These are phyloP conservation scores for Orchestia grillus DNA, from an alignment of 1,140 invertebrate species.

Conservation along the genomic window DNA sequence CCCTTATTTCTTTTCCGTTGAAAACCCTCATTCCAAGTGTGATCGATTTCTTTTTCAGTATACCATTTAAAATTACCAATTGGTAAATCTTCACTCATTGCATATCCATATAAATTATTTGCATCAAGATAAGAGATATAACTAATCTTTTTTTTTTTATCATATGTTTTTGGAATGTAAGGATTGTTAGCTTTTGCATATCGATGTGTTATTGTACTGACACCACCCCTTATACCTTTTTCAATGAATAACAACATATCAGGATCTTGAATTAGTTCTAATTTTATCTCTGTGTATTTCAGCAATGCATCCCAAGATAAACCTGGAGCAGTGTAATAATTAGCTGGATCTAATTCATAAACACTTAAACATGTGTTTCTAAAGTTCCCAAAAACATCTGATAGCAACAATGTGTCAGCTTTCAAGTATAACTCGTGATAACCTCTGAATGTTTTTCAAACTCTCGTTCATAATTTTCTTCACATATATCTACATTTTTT, in stretches of 20 bases:
- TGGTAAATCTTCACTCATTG: neutral
- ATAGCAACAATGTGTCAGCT: neutral
- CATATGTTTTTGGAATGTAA: neutral
- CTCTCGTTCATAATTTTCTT: too few relatives aligned
- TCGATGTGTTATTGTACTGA: neutral
- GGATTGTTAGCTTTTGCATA: slow-evolving; percentile 4
- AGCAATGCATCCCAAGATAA: too few relatives aligned
- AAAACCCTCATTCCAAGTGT: too few relatives aligned
- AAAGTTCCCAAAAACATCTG: neutral
- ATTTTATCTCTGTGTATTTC: neutral
- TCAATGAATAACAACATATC: slow-evolving; percentile 5
- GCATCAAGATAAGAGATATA: neutral
- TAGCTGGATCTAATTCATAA: neutral
- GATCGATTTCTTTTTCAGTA: neutral
- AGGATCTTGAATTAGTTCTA: neutral
- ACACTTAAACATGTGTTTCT: too few relatives aligned
- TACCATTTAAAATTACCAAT: slow-evolving; percentile 2
- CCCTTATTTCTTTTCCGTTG: neutral
- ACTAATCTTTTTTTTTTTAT: neutral
- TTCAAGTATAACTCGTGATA: too few relatives aligned
- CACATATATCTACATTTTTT: neutral
- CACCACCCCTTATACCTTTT: neutral
- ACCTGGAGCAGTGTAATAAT: slow-evolving; percentile 8
- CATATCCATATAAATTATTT: neutral
- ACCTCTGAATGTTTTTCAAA: neutral